These are phyloP conservation scores for Marmota flaviventris DNA, from an alignment of 2,113 vertebrate species.

Conservation along the genomic window DNA sequence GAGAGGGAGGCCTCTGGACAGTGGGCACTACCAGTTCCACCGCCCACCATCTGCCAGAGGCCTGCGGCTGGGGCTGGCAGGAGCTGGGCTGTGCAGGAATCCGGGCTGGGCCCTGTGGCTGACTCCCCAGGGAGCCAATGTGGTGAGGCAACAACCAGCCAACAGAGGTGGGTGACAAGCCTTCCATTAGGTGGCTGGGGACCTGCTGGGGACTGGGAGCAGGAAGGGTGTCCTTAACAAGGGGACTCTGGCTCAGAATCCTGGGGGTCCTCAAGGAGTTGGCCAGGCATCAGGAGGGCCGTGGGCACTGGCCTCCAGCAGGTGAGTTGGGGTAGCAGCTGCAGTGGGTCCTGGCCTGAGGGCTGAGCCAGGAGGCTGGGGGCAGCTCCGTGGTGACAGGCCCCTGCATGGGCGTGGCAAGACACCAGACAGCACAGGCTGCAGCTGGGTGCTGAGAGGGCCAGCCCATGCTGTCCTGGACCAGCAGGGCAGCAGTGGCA, in stretches of 20 bases:
- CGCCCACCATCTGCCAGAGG: background rate
- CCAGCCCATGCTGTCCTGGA: no score
- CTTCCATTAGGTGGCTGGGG: no score
- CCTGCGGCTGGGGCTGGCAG: no score
- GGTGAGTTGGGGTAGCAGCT: accelerated
- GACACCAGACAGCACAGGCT: background rate
- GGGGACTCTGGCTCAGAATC: background rate
- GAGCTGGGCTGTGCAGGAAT: no score
- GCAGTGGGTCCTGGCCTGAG: no score
- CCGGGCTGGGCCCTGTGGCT: background rate
- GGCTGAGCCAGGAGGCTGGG: background rate
- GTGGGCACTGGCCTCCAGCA: background rate
- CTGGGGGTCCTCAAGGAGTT: background rate
- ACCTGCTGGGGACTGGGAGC: background rate
- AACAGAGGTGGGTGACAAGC: no score
- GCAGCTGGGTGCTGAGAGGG: no score
- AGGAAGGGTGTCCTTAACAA: background rate
- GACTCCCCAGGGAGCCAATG: background rate
- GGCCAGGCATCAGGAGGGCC: background rate
- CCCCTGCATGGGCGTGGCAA: no score
- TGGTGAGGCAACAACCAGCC: background rate
- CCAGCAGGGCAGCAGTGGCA: no score
- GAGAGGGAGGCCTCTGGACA: background rate
- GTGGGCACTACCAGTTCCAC: background rate
- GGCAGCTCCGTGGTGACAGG: background rate